Evolutionary conservation across 35 echinoderm and acorn worm genomes (phyloP), one percentile per base, ranked within the genome.

Genomic region (Holothuria glaberrima): DNA sequence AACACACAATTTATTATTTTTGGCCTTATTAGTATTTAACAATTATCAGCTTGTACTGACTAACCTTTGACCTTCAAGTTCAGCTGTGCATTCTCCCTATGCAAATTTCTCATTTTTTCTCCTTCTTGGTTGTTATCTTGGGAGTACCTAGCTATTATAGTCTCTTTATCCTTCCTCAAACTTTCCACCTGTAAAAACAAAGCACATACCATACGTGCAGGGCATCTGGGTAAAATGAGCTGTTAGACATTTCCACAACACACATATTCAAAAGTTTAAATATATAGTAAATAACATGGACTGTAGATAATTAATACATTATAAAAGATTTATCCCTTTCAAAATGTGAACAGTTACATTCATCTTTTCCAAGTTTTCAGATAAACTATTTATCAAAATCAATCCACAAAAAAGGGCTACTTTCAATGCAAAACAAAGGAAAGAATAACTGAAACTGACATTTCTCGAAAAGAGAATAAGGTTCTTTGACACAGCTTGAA

Each of bases 51-150:
- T 41, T 41, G 2, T 41, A 41, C 7, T 41, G 36, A 80, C 65
- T 70, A 16, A 94, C 95, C 97, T 93, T 99, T 99, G 44, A 93
- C 88, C 89, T 99, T 99, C 59, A 95, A 75, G 78, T 99, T 92
- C 48, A 99, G 93, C 84, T 95, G 93, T 20, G 97, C 97, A 89
- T 99, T 99, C 0, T 99, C 97, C 29, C 97, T 64, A 34, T 99
- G 94, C 6, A 99, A 85, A 56, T 89, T 94, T 30, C 97, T 82
- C 14, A 99, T 91, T 41, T 89, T 88, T 19, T 99, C 90, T 18
- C 90, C 89, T 66, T 99, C 97, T 41, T 99, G 97, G 17, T 54
- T 95, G 65, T 95, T 95, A 32, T 99, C 97, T 18, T 86, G 87
- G 26, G 83, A 89, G 91, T 88, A 95, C 71, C 92, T 94, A 54